Evolutionary conservation across 1,140 invertebrate species (phyloP).

Genomic region (Caenorhabditis remanei): DNA sequence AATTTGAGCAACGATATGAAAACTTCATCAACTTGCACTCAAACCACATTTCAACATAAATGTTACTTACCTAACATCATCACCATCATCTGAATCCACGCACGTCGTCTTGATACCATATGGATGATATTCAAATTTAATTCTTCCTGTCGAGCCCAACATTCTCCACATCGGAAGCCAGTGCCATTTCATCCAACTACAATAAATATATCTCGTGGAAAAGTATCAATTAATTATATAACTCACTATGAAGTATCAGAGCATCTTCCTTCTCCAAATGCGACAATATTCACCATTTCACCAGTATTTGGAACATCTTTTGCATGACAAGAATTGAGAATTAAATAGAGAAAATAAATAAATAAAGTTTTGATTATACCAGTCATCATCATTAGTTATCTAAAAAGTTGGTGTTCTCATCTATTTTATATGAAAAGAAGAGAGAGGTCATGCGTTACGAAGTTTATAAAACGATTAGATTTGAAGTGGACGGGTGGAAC

Average conservation of each 20-base stretch:
- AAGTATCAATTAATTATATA: neutral
- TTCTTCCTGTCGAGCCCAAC: constrained; percentile 3
- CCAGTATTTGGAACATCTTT: neutral
- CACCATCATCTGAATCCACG: constrained; percentile 9
- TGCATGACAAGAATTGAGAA: neutral
- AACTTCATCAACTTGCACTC: too few relatives aligned
- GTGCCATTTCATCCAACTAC: constrained; percentile 52
- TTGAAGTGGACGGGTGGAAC: constrained; percentile 47
- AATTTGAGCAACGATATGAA: too few relatives aligned
- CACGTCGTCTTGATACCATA: constrained; percentile 44
- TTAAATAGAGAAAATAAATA: neutral
- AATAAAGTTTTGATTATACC: neutral
- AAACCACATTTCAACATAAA: too few relatives aligned
- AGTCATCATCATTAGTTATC: neutral
- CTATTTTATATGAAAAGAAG: neutral
- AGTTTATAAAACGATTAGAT: constrained; percentile 54
- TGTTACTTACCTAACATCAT: neutral
- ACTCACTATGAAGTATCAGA: constrained; percentile 52
- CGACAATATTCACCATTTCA: constrained; percentile 22
- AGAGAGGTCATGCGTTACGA: constrained; percentile 45
- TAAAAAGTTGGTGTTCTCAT: constrained; percentile 10
- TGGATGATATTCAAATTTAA: constrained; percentile 47
- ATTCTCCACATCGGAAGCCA: constrained; percentile 51
- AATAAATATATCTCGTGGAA: neutral
- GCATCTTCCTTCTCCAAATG: constrained; percentile 51